These are phyloP conservation scores for Drosophila limbata DNA, from an alignment of 2,888 invertebrate species.

Conservation along the genomic window DNA sequence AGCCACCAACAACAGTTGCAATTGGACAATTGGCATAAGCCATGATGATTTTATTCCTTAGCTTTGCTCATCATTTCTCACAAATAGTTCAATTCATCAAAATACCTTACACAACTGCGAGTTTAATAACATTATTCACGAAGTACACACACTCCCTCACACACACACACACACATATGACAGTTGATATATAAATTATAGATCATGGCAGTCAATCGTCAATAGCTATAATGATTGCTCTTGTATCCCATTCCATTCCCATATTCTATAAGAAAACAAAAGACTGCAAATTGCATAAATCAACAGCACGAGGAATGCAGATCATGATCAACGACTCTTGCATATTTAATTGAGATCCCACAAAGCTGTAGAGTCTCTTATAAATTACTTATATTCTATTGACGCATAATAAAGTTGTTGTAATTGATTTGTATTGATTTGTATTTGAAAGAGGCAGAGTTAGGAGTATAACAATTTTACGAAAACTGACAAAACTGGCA, in stretches of 20 bases:
- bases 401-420: constrained; percentile 4
- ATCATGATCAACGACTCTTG: constrained; percentile 53
- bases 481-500: no score
- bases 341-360: constrained; percentile 18
- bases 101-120: constrained; percentile 65
- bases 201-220: constrained; percentile 70
- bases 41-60: constrained; percentile 49
- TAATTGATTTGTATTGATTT: constrained; percentile 8
- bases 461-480: neutral
- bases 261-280: constrained; percentile 41
- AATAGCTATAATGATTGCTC: constrained; percentile 57
- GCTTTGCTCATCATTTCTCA: constrained; percentile 67
- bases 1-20: constrained; percentile 23
- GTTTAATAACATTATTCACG: constrained; percentile 73
- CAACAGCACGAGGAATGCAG: constrained; percentile 48
- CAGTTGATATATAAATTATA: constrained; percentile 75
- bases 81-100: constrained; percentile 79
- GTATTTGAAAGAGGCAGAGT: constrained; percentile 6
- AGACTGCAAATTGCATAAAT: constrained; percentile 55
- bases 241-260: constrained; percentile 14
- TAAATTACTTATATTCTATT: constrained; percentile 12
- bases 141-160: constrained; percentile 7
- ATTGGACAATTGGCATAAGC: constrained; percentile 52
- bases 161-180: constrained; percentile 17
- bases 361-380: constrained; percentile 8